Percentiles rank a stretch among this genome's conserved stretches.
These are phyloP conservation scores for Archivesica marissinica DNA, from an alignment of 1,140 invertebrate species.

Conservation along the genomic window DNA sequence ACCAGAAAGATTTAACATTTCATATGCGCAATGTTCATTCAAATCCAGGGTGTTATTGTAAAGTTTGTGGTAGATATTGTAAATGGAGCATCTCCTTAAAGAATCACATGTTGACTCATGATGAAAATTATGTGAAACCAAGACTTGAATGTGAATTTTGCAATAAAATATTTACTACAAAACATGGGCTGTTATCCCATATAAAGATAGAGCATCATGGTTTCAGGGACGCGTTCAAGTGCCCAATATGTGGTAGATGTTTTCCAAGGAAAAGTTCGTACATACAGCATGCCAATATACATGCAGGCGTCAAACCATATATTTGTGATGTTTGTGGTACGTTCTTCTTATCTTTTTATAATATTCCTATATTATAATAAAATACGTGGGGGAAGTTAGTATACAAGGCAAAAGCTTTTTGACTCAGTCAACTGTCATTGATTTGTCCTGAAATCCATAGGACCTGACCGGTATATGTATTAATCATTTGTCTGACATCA, in stretches of 20 bases:
- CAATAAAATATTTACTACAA: conserved; percentile 77
- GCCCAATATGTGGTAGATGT: conserved; percentile 80
- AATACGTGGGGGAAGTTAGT: too few species aligned
- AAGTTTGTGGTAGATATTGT: conserved; percentile 76
- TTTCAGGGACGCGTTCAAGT: conserved; percentile 75
- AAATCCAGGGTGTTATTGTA: conserved; percentile 71
- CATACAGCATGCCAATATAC: conserved; percentile 79
- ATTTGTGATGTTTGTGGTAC: conserved; percentile 76
- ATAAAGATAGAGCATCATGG: conserved; percentile 78
- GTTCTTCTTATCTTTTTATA: too few species aligned
- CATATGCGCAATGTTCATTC: conserved; percentile 69
- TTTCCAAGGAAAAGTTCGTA: conserved; percentile 80
- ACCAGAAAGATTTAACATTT: conserved; percentile 71
- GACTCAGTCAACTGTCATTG: too few species aligned
- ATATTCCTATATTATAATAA: too few species aligned
- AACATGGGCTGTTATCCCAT: conserved; percentile 77
- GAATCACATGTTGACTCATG: conserved; percentile 73
- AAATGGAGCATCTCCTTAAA: conserved; percentile 67
- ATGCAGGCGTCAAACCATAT: conserved; percentile 77
- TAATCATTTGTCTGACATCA: too few species aligned
- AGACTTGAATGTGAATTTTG: conserved; percentile 76
- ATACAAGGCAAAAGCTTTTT: too few species aligned
- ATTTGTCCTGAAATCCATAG: too few species aligned
- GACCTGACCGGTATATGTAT: too few species aligned
- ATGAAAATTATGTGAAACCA: conserved; percentile 74